Evolutionary conservation across 2,888 invertebrate species (phyloP), one percentile per base, ranked within the genome.

Genomic region (Aleiodes alternator): DNA sequence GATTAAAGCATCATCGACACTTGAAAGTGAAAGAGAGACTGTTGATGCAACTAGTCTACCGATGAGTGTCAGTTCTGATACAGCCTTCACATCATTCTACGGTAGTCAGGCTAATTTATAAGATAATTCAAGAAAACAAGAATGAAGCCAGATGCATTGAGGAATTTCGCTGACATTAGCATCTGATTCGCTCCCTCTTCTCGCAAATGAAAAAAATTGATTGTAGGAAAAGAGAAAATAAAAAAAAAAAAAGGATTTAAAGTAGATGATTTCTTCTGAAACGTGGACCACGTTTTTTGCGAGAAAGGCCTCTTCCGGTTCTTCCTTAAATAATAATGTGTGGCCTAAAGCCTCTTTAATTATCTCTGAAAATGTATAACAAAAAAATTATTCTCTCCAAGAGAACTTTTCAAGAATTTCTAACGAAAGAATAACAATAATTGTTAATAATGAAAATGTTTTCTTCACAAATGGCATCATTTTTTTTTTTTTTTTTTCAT

Each of bases 41-140:
- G 90, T 88, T 79, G 87, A 88, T 76, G 85, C 85, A 6, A 85
- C 84, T 55, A 87, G 87, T 75, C 88, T 91, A 78, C 91, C 90
- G 6, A 81, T 91, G 69, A 91, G 91, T 85, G 89, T 91, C 76
- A 91, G 91, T 84, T 91, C 91, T 71, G 91, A 91, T 82, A 91
- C 91, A 69, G 91, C 91, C 68, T 91, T 91, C 78, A 91, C 91
- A 38, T 91, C 91, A 7, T 91, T 91, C 83, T 91, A 91, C 79
- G 91, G 91, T 53, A 91, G 91, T 82, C 91, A 91, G 82, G 90
- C 90, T 73, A 87, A 88, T 76, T 80, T 88, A 72, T 80, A 78
- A 78, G 51, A 61, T 51, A 48, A 66, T 56, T 53, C 23, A 14
- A 43, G 64, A 64, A 14, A 29, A 43, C 38, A 57, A 7, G 57